Base-by-base conservation (phyloP, 2,888 invertebrate genomes). In the Nycteola revayana region DNA sequence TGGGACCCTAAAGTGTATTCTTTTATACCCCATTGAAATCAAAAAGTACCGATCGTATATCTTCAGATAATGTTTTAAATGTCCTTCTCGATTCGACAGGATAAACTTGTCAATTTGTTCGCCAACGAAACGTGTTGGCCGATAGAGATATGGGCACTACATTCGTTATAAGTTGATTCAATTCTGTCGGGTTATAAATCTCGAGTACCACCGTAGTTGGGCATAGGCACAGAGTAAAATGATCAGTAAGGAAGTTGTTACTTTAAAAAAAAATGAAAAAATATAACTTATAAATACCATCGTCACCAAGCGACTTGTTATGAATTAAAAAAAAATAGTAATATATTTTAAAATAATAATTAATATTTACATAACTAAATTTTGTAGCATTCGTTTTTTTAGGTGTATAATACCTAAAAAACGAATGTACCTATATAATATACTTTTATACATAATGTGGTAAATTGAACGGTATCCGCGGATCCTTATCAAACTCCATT, bases 161-260 rank as follows among this genome's bases (percentile, higher is more conserved):
- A 64, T 66, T 63, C 59, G 66, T 74, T 74, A 66, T 55, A 69
- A 53, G 73, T 68, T 67, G 61, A 72, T 75, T 75, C 61, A 59
- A 77, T 75, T 79, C 78, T 64, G 77, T 64, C 67, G 72, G 68
- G 63, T 76, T 75, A 73, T 77, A 77, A 73, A 78, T 80, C 75
- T 66, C 43, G 59, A 46, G 55, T 49, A 49, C 50, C 41, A 44
- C 49, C 47, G 7, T 33, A 48, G 46, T 21, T 34, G 36, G 36
- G 42, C 34, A 30, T 29, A 4, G 47, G 7, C 53, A 55, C 55
- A 62, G 64, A 36, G 30, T 25, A 50, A 11, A 10, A 3, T 8
- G 7, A 26, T 28, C 50, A 51, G 61, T 34, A 22, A 9, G 17
- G 10, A 25, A 36, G 33, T 26, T 7, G 8, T 10, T 21, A 23